Conservation (phyloP, 1,140 invertebrate genomes). For the Trachymyrmex septentrionalis region DNA sequence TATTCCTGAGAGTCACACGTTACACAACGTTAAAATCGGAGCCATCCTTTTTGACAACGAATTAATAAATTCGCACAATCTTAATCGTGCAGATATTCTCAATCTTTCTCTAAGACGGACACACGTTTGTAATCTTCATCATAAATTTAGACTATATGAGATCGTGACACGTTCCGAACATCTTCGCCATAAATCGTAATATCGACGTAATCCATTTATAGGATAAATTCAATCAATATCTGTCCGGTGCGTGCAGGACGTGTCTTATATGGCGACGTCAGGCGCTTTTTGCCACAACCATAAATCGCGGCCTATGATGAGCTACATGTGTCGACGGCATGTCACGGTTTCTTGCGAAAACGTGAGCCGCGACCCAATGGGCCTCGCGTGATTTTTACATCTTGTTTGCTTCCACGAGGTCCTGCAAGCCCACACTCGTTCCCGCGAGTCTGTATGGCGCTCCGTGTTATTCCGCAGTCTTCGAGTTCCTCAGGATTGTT, state of each 20-base stretch:
- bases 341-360: constrained; percentile 83
- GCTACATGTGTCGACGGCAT: constrained; percentile 85
- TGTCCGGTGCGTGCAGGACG: constrained; percentile 70
- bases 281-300: constrained; percentile 78
- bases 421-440: constrained; percentile 27
- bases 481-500: constrained; percentile 57
- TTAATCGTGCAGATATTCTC: neutral
- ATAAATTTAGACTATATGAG: neutral
- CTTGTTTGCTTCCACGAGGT: constrained; percentile 77
- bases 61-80: neutral
- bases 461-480: constrained; percentile 52
- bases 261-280: constrained; percentile 78
- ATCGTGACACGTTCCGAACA: neutral
- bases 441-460: constrained; percentile 69
- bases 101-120: neutral
- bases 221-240: constrained; percentile 84
- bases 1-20: neutral
- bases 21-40: neutral
- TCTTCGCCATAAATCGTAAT: constrained; percentile 28
- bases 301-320: constrained; percentile 85
- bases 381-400: constrained; percentile 82
- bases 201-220: constrained; percentile 80
- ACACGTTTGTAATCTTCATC: neutral
- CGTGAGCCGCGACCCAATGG: constrained; percentile 80
- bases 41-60: neutral